Conservation (phyloP, 2,888 invertebrate species). For the Papilio protenor region DNA sequence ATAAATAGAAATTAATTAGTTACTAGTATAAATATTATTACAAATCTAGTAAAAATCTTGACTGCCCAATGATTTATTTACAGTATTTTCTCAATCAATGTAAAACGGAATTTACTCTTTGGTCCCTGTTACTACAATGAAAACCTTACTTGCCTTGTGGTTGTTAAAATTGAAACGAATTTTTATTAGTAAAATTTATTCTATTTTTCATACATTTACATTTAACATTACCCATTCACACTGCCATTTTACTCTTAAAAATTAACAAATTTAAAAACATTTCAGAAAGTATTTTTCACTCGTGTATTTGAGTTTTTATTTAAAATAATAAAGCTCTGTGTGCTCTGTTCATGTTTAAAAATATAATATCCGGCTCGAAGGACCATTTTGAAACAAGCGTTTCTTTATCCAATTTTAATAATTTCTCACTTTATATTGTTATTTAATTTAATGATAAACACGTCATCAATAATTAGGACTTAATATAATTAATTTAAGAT, state of each 20-base stretch:
- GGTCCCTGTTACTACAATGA: background rate
- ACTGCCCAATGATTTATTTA: background rate
- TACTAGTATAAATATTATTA: background rate
- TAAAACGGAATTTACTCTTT: background rate
- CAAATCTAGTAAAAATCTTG: background rate
- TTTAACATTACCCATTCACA: background rate
- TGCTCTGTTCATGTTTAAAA: background rate
- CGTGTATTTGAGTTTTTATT: background rate
- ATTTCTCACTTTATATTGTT: background rate
- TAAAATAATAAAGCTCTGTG: background rate
- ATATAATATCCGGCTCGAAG: slow-evolving; percentile 1
- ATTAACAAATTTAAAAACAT: background rate
- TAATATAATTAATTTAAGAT: background rate
- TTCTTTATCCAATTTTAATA: background rate
- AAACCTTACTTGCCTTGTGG: background rate
- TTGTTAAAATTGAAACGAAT: slow-evolving; percentile 32
- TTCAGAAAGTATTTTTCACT: background rate
- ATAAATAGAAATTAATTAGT: background rate
- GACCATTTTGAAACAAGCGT: background rate
- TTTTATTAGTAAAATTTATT: slow-evolving; percentile 18
- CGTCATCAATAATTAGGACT: background rate
- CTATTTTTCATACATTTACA: background rate
- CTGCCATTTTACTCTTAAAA: slow-evolving; percentile 16
- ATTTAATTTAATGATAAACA: background rate
- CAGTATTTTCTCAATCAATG: background rate